These are phyloP conservation scores for Troides oblongomaculatus DNA, from an alignment of 2,888 invertebrate species.

Conservation along the genomic window DNA sequence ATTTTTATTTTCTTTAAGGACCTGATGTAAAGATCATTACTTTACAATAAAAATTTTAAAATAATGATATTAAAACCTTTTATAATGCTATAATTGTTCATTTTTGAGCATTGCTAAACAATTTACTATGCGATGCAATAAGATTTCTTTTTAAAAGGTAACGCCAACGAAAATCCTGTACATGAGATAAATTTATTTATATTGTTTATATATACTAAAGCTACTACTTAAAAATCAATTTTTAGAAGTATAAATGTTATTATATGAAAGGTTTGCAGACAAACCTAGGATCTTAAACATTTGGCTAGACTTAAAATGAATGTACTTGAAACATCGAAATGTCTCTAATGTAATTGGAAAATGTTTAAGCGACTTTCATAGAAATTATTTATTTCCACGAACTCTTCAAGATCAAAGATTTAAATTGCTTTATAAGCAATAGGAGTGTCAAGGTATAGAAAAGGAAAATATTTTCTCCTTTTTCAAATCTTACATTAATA, in stretches of 20 bases:
- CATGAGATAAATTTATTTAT: too few species aligned
- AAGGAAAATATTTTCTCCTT: neutral
- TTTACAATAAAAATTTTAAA: neutral
- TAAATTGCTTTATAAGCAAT: slow-evolving; percentile 22
- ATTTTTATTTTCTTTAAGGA: neutral
- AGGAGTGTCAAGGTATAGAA: slow-evolving; percentile 10
- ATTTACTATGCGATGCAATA: too few species aligned
- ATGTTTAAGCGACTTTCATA: neutral
- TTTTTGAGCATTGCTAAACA: too few species aligned
- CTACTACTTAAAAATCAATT: too few species aligned
- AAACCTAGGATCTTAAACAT: too few species aligned
- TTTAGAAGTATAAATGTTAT: too few species aligned
- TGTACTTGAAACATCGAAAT: slow-evolving; percentile 3
- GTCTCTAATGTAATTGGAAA: neutral
- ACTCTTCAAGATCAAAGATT: slow-evolving; percentile 24
- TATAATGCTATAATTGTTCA: neutral
- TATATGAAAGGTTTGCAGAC: too few species aligned
- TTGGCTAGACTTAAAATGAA: too few species aligned
- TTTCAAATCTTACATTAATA: slow-evolving; percentile 13
- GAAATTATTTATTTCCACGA: neutral
- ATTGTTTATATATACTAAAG: too few species aligned
- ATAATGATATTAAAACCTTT: neutral
- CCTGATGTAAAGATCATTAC: neutral
- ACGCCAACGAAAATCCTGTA: too few species aligned
- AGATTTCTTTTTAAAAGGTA: too few species aligned